Evolutionary conservation across 2,797 vertebrate genomes (phyloP), one percentile per base, ranked within the genome.

Genomic region (Gallinago solitaria): DNA sequence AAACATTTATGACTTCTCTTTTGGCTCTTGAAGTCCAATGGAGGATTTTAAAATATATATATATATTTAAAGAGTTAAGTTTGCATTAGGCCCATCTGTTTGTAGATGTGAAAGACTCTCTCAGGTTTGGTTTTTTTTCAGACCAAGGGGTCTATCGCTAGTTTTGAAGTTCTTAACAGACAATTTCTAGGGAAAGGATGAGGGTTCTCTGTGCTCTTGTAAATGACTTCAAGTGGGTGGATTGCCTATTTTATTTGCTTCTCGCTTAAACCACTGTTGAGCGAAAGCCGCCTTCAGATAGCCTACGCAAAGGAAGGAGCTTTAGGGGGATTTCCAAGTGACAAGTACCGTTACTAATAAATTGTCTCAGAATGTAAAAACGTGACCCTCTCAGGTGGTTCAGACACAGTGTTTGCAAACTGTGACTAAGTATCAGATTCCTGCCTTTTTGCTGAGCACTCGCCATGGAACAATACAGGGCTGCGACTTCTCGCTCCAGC

Each of bases 381-480:
- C 60, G 79, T 98, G 97, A 98, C 98, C 97, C 63, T 95, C 82
- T 98, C 93, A 97, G 97, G 97, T 98, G 96, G 94, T 97, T 96
- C 95, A 94, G 73, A 84, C 94, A 84, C 96, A 94, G 94, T 98
- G 98, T 99, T 99, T 99, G 97, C 98, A 98, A 98, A 98, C 98
- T 98, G 94, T 98, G 97, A 97, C 93, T 94, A 97, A 95, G 96
- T 98, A 97, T 98, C 97, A 24, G 93, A 97, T 98, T 98, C 92
- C 97, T 91, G 83, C 92, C 85, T 97, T 98, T 98, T 94, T 96
- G 47, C 85, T 92, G 83, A 97, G 97, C 95, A 59, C 92, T 97
- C n/a, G 71, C 71, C 71, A n/a, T 61, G 93, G 93, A 95, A 97
- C 78, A 97, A 91, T 95, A 54, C 33, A 39, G 56, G 74, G 61